phyloP scores from a whole-genome alignment of 2,113 vertebrate genomes.

The Gnathonemus longibarbis region DNA sequence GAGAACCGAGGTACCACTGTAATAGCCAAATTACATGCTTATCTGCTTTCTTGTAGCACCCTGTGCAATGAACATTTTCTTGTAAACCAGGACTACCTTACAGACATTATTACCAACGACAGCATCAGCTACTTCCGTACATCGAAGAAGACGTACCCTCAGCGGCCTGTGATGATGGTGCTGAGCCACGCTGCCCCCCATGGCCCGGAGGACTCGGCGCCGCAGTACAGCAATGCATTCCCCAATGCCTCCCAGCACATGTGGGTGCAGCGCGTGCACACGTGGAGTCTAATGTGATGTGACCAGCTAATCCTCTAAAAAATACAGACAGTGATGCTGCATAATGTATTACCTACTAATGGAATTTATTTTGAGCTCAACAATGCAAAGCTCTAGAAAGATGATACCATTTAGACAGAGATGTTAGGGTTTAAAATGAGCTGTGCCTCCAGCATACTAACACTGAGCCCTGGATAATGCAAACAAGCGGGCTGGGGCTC shows the following conservation, averaged over 20 bases:
- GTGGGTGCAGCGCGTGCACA: constrained; percentile 58
- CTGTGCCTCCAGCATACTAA: not conserved
- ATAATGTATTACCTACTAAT: not conserved
- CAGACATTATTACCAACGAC: constrained; percentile 92
- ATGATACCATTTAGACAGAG: not conserved
- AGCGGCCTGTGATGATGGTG: constrained; percentile 88
- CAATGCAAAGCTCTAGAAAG: not conserved
- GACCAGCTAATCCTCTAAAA: not conserved
- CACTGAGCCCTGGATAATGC: not conserved
- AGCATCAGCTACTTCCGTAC: constrained; percentile 89
- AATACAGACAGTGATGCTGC: not conserved
- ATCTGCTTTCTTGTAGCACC: not conserved
- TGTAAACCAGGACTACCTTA: constrained; percentile 83
- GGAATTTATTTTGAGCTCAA: not conserved
- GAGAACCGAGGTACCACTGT: no score
- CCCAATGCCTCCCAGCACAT: constrained; percentile 94
- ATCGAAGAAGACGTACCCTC: constrained; percentile 91
- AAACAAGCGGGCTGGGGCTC: not conserved
- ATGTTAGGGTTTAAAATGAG: not conserved
- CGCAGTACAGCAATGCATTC: constrained; percentile 85
- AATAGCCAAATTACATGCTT: not conserved
- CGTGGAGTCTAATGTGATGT: not conserved
- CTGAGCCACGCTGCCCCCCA: constrained; percentile 93
- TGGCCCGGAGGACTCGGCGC: constrained; percentile 90
- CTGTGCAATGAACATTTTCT: not conserved